These are phyloP conservation scores for Anseranas semipalmata DNA, from an alignment of 2,113 vertebrate species.

Conservation along the genomic window DNA sequence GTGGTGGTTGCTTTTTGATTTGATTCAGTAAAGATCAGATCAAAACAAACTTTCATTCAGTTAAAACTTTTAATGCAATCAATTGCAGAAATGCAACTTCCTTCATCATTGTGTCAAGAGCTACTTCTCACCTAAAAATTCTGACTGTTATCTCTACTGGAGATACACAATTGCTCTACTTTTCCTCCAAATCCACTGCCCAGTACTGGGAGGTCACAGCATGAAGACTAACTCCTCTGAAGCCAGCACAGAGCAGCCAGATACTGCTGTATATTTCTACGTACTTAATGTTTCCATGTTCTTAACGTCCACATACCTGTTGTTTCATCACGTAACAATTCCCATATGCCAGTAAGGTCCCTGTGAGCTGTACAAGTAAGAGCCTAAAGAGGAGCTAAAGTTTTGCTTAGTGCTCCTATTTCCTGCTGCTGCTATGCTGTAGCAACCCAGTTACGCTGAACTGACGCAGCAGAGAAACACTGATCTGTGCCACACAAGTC, in stretches of 20 bases:
- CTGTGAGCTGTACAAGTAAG: not conserved
- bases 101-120: not conserved
- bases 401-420: not conserved
- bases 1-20: not conserved
- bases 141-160: not conserved
- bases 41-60: not conserved
- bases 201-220: fast-evolving
- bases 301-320: not conserved
- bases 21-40: not conserved
- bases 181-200: not conserved
- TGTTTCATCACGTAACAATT: not conserved
- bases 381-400: not conserved
- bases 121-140: not conserved
- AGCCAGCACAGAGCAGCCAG: not conserved
- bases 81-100: not conserved
- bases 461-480: not conserved
- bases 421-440: not conserved
- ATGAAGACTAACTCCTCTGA: not conserved
- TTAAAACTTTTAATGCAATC: not conserved
- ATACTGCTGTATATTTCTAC: not conserved
- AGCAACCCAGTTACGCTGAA: not conserved
- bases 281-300: not conserved
- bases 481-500: not conserved
- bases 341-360: not conserved
- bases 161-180: not conserved